Percentiles rank a stretch among this genome's conserved stretches.
Evolutionary conservation across 2,888 invertebrate species (phyloP).

Genomic region (Ormyrus labotus): DNA sequence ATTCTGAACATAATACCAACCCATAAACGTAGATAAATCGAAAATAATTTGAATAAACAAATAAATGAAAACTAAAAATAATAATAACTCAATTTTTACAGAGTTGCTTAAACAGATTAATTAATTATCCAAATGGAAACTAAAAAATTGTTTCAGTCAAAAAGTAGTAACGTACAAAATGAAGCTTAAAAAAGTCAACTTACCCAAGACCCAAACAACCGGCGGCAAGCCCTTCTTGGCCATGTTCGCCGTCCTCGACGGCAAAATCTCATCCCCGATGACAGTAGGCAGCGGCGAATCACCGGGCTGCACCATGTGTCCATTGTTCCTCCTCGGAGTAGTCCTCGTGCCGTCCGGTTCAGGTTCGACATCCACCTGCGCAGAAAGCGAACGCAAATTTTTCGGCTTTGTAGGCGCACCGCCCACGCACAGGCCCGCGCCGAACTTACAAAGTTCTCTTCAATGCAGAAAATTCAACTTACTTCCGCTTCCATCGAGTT

Average conservation of each 20-base stretch:
- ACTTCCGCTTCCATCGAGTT: conserved; percentile 70
- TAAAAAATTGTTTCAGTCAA: too few relatives aligned
- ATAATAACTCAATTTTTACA: too few relatives aligned
- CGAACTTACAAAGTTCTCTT: conserved; percentile 15
- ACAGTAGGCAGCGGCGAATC: neutral
- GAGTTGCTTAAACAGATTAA: too few relatives aligned
- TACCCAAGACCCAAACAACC: conserved; percentile 77
- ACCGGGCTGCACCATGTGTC: neutral
- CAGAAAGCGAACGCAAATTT: neutral
- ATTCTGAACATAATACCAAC: too few relatives aligned
- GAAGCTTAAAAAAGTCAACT: conserved; percentile 48
- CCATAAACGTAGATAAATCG: too few relatives aligned
- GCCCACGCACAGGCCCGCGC: neutral
- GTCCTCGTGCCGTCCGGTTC: conserved; percentile 11
- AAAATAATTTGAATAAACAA: too few relatives aligned
- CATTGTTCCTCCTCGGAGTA: neutral
- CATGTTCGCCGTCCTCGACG: conserved; percentile 64
- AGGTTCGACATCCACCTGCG: conserved; percentile 71
- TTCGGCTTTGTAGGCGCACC: too few relatives aligned
- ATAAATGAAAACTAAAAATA: too few relatives aligned
- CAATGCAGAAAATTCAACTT: conserved; percentile 51
- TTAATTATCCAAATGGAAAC: too few relatives aligned
- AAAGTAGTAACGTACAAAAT: too few relatives aligned
- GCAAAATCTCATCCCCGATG: conserved; percentile 10
- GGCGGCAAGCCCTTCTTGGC: conserved; percentile 72